phyloP scores from a whole-genome alignment of 2,113 vertebrate genomes.

The Piliocolobus tephrosceles region DNA sequence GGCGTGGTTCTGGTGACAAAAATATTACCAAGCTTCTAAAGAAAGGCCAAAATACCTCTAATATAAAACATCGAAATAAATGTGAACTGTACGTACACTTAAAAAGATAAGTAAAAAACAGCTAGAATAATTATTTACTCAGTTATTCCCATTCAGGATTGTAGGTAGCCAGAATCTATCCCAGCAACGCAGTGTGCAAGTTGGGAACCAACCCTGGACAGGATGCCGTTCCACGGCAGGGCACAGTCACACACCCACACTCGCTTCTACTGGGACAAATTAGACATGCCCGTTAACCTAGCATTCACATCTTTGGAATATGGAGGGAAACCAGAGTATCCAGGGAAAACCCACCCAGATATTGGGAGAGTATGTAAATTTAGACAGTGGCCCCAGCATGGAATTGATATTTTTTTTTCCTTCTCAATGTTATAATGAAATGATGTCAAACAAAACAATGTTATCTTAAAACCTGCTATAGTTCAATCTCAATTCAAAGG shows the following conservation, averaged over 20 bases:
- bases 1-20: background rate
- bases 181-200: background rate
- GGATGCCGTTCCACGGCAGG: rapidly evolving
- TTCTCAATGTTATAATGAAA: background rate
- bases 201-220: background rate
- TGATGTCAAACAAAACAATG: background rate
- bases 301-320: background rate
- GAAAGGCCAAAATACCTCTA: background rate
- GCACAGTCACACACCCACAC: background rate
- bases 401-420: background rate
- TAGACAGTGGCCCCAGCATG: background rate
- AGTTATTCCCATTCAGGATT: background rate
- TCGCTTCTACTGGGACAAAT: background rate
- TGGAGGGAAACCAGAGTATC: background rate
- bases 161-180: background rate
- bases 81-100: background rate
- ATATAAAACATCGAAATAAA: background rate
- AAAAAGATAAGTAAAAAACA: background rate
- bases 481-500: background rate
- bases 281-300: background rate
- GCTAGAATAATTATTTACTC: background rate
- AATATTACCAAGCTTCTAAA: background rate
- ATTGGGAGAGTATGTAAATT: background rate
- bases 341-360: background rate
- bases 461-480: background rate